Base-by-base conservation (phyloP, 2,888 invertebrate species). In the Caenorhabditis sinica region DNA sequence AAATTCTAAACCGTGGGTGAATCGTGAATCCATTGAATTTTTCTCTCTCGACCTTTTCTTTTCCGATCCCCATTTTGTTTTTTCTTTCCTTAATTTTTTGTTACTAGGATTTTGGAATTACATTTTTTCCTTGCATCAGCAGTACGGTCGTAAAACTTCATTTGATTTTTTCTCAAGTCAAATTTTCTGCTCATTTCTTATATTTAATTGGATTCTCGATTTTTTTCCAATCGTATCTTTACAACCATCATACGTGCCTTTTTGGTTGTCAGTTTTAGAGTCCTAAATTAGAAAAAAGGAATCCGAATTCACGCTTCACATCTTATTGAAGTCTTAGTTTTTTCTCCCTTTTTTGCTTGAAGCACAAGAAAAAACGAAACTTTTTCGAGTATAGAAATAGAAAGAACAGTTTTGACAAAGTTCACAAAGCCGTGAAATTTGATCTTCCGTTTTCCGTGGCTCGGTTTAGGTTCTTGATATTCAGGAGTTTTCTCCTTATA, bases 1-100 rank as follows among this genome's bases (percentile, higher is more conserved):
- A 72, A 80, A 80, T 80, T 80, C 72, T 71, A 80, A 58, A 72
- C 80, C 72, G 80, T 80, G 72, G 72, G 80, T 71, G 80, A 80
- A 80, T 40, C 40, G 6, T 5, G 66, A 28, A 25, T 68, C 45
- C 56, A 17, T n/a, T n/a, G 30, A 30, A 43, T 43, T 43, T 33
- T 28, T 49, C 53, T 28, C 25, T 49, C 58, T 66, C 72, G 72
- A 72, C 72, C 72, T 72, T 80, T 60, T 45, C 33, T 58, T 51
- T 58, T 53, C 58, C 17, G 2, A 53, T 11, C 28, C 53, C 43
- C 25, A 56, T 58, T 77, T 69, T 60, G 20, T 71, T 53, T 36
- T 53, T 63, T 53, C 30, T 33, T 25, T 58, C 20, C 53, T 17
- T 36, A 13, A 51, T 25, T 68, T 49, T 17, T n/a, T 40, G 20